Conservation (phyloP, 2,888 invertebrate species). For the Drosophila mulleri region DNA sequence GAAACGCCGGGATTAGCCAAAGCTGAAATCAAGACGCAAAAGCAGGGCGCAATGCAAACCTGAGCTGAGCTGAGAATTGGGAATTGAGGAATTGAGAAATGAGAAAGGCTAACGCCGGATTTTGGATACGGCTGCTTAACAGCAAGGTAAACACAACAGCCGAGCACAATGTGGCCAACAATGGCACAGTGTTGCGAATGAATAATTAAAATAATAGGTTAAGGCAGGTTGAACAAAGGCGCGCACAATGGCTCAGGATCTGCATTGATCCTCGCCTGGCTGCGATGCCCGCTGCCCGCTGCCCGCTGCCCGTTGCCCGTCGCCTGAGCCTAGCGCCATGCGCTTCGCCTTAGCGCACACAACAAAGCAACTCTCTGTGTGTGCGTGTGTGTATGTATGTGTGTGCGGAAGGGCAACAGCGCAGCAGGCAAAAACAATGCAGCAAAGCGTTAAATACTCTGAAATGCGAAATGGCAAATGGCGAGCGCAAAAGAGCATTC, state of each 20-base stretch:
- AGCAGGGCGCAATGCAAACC: neutral
- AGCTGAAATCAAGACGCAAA: conserved; percentile 27
- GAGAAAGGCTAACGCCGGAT: conserved; percentile 58
- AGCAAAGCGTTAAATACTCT: conserved; percentile 69
- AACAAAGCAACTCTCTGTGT: conserved; percentile 23
- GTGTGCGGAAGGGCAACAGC: conserved; percentile 30
- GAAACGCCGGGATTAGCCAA: conserved; percentile 44
- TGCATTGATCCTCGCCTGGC: conserved; percentile 55
- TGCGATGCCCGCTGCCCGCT: conserved; percentile 1
- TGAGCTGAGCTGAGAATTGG: neutral
- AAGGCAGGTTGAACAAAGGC: conserved; percentile 65
- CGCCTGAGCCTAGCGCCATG: conserved; percentile 65
- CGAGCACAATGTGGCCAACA: conserved; percentile 49
- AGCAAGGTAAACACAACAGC: conserved; percentile 59
- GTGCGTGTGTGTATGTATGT: neutral
- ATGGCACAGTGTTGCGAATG: conserved; percentile 77
- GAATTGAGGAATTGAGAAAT: conserved; percentile 10
- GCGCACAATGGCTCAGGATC: conserved; percentile 46
- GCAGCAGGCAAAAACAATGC: conserved; percentile 72
- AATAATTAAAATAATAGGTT: conserved; percentile 79
- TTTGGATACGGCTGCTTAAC: conserved; percentile 57
- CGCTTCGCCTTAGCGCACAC: conserved; percentile 50
- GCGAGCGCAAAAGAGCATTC: conserved; percentile 47
- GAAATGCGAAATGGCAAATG: conserved; percentile 29
- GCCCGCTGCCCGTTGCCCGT: neutral